Base-by-base conservation (phyloP, 1,140 invertebrate genomes). In the Drosophila jambulina region DNA sequence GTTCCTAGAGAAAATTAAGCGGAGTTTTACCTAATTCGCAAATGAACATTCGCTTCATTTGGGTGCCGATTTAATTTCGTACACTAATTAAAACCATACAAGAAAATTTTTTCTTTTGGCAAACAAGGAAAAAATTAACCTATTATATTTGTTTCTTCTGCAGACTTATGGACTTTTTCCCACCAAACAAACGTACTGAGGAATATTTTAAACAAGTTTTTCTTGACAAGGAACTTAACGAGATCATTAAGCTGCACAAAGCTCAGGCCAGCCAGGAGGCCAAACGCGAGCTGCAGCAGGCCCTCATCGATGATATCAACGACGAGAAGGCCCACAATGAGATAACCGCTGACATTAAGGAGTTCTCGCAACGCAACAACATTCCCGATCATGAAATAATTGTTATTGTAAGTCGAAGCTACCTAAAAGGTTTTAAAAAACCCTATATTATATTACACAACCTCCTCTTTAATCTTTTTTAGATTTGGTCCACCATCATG, bases 401-500 rank as follows among this genome's bases (percentile, higher is more conserved):
- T 86, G 95, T 95, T 91, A 95, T 96, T 92, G 95, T 96, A 94
- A 94, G 94, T 94, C 59, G 3, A 25, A 15, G 0, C 13, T 0
- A 21, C 2, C 5, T 12, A 9, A 23, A n/a, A 7, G 21, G 5
- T 12, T 23, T n/a, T 4, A n/a, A 0, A 2, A 7, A 13, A 45
- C 1, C 0, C 0, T 42, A 6, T 17, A 7, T 34, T 42, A 6
- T 17, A 7, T 34, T 45, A 25, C 21, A 3, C 21, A 15, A 25
- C 6, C 23, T 2, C 19, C 25, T 15, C 3, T 25, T 1, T 25
- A 1, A 0, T 23, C 17, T 23, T 7, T 13, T 15, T 10, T n/a
- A 96, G 95, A 96, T 99, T 87, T 99, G 98, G 98, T 96, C 95
- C 78, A 97, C 97, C 69, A 96, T 99, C 78, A 99, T 99, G 98